Conservation (phyloP, 2,888 invertebrate genomes). For the Cheilosia soror region DNA sequence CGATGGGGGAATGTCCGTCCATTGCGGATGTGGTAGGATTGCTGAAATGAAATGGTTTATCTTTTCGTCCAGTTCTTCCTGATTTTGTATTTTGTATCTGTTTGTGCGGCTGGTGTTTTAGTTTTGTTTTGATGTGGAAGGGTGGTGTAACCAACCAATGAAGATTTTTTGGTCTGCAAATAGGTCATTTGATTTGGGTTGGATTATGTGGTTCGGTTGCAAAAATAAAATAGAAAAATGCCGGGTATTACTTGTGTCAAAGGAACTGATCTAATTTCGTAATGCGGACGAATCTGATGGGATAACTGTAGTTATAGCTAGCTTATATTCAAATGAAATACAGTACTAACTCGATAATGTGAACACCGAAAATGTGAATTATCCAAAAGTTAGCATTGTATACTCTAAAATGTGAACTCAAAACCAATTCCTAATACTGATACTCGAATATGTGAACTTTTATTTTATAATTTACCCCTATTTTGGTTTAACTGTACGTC, state of each 20-base stretch:
- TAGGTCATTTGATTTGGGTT: conserved; percentile 46
- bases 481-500: no score
- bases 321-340: background rate
- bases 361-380: no score
- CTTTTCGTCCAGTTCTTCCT: conserved; percentile 43
- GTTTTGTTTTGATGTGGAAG: conserved; percentile 49
- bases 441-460: no score
- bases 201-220: conserved; percentile 31
- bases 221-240: conserved; percentile 2
- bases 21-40: conserved; percentile 57
- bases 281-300: background rate
- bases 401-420: no score
- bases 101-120: conserved; percentile 30
- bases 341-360: no score
- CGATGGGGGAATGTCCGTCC: conserved; percentile 32
- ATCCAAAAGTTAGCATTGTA: no score
- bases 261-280: background rate
- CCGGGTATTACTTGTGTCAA: background rate
- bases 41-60: conserved; percentile 60
- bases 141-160: conserved; percentile 23
- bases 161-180: conserved; percentile 27
- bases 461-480: no score
- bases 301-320: background rate
- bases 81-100: conserved; percentile 32
- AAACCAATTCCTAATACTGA: no score